phyloP scores from a whole-genome alignment of 2,888 invertebrate genomes.

The Zaprionus bogoriensis region DNA sequence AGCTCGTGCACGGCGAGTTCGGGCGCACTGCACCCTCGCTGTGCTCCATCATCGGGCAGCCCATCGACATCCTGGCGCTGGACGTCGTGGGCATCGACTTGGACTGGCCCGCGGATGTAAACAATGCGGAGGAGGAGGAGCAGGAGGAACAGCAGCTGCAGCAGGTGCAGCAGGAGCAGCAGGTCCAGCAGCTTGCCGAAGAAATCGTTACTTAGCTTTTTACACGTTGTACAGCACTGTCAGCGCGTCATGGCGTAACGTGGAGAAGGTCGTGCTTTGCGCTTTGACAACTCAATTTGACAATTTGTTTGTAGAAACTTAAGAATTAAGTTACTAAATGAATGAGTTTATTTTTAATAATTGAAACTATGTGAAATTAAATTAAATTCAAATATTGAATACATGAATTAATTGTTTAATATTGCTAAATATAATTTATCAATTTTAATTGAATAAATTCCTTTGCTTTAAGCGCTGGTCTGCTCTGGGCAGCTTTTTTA shows the following conservation, averaged over 20 bases:
- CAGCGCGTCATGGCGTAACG: neutral
- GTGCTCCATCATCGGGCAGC: constrained; percentile 86
- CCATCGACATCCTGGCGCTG: constrained; percentile 94
- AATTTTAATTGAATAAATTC: no score
- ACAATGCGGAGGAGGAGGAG: constrained; percentile 57
- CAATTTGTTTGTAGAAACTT: neutral
- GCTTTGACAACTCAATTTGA: neutral
- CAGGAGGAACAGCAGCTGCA: no score
- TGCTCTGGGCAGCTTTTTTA: no score
- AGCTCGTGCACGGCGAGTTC: constrained; percentile 98
- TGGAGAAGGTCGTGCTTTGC: neutral
- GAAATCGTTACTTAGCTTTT: constrained; percentile 8
- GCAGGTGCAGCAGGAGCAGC: no score
- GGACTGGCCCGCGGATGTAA: constrained; percentile 86
- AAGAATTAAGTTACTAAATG: neutral
- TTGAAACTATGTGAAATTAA: no score
- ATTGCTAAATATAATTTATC: no score
- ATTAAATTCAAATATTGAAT: no score
- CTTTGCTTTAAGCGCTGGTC: no score
- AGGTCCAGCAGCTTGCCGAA: no score
- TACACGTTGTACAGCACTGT: constrained; percentile 15
- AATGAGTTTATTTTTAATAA: no score
- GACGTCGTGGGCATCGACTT: constrained; percentile 92
- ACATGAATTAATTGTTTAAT: no score
- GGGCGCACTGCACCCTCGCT: constrained; percentile 93